Evolutionary conservation across 2,888 invertebrate species (phyloP).

Genomic region (Steinernema carpocapsae): DNA sequence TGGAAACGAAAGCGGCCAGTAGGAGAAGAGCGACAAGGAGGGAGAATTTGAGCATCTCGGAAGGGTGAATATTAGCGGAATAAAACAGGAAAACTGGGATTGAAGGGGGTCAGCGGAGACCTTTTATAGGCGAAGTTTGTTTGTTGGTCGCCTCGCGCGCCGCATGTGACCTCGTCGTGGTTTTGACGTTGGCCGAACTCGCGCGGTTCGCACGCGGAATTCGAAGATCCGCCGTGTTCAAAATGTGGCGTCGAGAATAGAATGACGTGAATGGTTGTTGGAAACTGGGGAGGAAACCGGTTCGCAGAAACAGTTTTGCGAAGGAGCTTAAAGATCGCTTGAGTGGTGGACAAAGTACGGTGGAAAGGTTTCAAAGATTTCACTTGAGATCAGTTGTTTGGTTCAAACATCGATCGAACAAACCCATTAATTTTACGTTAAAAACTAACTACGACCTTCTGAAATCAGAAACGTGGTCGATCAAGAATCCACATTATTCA

Average conservation of each 20-base stretch:
- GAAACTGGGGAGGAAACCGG: not conserved
- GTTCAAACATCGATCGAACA: not conserved
- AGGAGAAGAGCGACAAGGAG: not conserved
- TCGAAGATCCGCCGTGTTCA: not conserved
- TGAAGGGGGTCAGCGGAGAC: not conserved
- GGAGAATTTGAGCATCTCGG: not conserved
- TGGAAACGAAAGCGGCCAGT: not conserved
- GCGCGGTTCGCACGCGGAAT: not conserved
- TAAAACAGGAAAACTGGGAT: not conserved
- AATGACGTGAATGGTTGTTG: not conserved
- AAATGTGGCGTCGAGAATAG: not conserved
- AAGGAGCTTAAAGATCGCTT: no score
- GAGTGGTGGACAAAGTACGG: no score
- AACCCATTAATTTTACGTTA: no score
- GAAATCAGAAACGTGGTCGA: no score
- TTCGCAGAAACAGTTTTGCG: not conserved
- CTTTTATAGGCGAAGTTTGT: constrained; percentile 13
- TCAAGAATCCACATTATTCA: constrained; percentile 1
- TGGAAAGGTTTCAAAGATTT: no score
- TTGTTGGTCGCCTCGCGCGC: not conserved
- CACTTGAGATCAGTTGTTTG: not conserved
- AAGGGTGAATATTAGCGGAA: not conserved
- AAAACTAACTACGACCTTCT: no score
- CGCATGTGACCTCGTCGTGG: not conserved
- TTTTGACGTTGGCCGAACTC: not conserved